Evolutionary conservation across 2,888 invertebrate species (phyloP).

Genomic region (Scaptomyza caliginosa): DNA sequence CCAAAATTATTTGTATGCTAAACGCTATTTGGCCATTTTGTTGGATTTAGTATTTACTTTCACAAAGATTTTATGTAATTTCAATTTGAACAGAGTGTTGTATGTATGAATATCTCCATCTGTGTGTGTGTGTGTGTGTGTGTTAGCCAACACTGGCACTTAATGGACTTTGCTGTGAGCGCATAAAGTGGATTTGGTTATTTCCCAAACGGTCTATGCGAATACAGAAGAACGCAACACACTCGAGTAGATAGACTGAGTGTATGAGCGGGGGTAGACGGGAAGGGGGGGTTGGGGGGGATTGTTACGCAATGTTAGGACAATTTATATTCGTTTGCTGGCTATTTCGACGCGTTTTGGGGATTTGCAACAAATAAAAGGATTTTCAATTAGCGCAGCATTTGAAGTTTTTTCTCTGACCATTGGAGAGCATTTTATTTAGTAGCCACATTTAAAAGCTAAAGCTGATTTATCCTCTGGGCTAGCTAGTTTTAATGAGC

Average conservation of each 20-base stretch:
- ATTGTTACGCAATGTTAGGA: conserved; percentile 42
- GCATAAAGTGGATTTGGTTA: conserved; percentile 72
- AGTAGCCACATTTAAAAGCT: conserved; percentile 50
- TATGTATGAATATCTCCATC: neutral
- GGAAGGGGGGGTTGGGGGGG: neutral
- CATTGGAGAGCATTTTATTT: conserved; percentile 49
- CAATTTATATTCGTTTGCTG: conserved; percentile 57
- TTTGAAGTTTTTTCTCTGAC: neutral
- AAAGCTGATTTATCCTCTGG: conserved; percentile 48
- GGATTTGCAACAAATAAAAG: conserved; percentile 61
- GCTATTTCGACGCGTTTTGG: conserved; percentile 48
- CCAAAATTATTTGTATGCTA: neutral
- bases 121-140: neutral
- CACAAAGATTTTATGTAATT: conserved; percentile 37
- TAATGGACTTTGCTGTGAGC: conserved; percentile 62
- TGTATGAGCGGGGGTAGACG: too few species aligned
- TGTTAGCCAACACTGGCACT: conserved; percentile 43
- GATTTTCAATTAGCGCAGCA: conserved; percentile 69
- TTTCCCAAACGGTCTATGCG: conserved; percentile 39
- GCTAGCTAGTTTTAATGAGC: conserved; percentile 35
- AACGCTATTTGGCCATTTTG: conserved; percentile 23
- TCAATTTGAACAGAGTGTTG: conserved; percentile 35
- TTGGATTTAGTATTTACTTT: conserved; percentile 35
- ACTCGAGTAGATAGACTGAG: too few species aligned
- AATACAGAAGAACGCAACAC: too few species aligned